Conservation (phyloP, 2,113 vertebrate species). For the Narcine bancroftii region DNA sequence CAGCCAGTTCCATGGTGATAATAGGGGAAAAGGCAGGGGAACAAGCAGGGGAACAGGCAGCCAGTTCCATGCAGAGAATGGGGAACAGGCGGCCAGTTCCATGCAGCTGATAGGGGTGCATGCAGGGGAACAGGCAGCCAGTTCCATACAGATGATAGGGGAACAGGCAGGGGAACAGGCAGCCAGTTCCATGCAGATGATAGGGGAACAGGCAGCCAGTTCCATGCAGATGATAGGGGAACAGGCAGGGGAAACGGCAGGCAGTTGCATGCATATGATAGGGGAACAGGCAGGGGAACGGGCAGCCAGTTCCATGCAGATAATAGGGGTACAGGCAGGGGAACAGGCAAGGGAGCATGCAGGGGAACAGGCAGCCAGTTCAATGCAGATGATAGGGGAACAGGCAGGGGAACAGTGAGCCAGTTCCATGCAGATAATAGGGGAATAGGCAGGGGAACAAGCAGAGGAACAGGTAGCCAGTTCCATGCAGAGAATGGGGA, state of each 20-base stretch:
- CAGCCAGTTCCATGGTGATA: neutral
- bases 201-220: neutral
- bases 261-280: neutral
- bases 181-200: neutral
- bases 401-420: neutral
- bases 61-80: neutral
- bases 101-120: neutral
- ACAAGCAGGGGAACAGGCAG: neutral
- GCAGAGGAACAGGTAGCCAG: neutral
- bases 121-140: neutral
- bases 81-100: neutral
- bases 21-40: too few relatives aligned
- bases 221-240: neutral
- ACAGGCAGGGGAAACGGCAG: neutral
- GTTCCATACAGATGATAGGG: neutral
- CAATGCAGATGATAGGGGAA: neutral
- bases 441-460: too few relatives aligned
- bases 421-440: neutral
- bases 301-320: neutral
- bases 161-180: neutral
- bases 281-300: too few relatives aligned
- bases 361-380: neutral
- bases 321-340: neutral
- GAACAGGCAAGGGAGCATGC: too few relatives aligned
- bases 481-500: neutral